Conservation (phyloP, 1,140 invertebrate genomes). For the Drosophila kanapiae region DNA sequence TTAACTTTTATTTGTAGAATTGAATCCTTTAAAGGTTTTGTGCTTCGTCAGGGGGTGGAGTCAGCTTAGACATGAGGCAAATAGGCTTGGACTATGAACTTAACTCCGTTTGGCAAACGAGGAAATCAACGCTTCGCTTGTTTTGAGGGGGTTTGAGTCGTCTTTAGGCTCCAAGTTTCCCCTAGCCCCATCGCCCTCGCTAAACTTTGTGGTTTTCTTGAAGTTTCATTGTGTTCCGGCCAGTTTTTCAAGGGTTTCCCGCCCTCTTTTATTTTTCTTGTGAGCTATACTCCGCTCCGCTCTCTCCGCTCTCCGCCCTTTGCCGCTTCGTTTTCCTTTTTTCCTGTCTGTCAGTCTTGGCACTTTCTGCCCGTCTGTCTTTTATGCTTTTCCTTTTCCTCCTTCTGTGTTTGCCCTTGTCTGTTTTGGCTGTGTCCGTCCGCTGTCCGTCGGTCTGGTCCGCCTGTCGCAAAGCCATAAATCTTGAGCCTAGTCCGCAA, state of each 20-base stretch:
- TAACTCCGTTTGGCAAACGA: not conserved
- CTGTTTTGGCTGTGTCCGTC: constrained; percentile 13
- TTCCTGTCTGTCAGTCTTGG: constrained; percentile 18
- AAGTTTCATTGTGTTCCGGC: constrained; percentile 45
- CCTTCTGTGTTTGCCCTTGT: constrained; percentile 25
- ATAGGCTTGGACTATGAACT: constrained; percentile 10
- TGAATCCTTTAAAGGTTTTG: not conserved
- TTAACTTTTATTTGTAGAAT: not conserved
- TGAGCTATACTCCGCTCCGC: too few relatives aligned
- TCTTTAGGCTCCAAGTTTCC: constrained; percentile 17
- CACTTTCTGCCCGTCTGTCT: constrained; percentile 22
- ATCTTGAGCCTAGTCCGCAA: constrained; percentile 67
- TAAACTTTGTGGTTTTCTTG: constrained; percentile 47
- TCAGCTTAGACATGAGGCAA: constrained; percentile 2
- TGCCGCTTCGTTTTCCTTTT: not conserved
- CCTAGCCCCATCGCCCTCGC: not conserved
- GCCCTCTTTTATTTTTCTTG: not conserved
- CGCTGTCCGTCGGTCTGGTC: constrained; percentile 35
- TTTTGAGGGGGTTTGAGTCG: constrained; percentile 7
- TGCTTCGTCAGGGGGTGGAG: not conserved
- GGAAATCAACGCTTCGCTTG: constrained; percentile 36
- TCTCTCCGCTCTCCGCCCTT: too few relatives aligned
- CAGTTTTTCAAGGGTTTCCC: constrained; percentile 46
- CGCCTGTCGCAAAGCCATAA: constrained; percentile 66
- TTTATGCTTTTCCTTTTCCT: not conserved